Evolutionary conservation across 2,888 invertebrate species (phyloP).

Genomic region (Drosophila anomalata): DNA sequence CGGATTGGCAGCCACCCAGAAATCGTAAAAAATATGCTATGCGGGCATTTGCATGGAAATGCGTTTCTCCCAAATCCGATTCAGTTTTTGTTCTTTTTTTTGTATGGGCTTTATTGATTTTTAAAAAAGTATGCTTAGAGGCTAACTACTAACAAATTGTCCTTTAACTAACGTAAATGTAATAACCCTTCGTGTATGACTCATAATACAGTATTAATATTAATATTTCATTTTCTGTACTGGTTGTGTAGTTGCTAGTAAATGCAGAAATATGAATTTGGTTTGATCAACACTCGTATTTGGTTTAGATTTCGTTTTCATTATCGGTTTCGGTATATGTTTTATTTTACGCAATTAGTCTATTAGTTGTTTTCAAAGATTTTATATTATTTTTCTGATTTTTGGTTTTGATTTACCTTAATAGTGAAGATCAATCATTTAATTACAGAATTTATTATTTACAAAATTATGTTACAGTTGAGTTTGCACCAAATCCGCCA

Average conservation of each 20-base stretch:
- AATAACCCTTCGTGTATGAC: slow-evolving; percentile 63
- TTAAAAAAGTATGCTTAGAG: slow-evolving; percentile 76
- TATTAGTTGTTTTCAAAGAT: slow-evolving; percentile 58
- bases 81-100: slow-evolving; percentile 40
- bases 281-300: slow-evolving; percentile 35
- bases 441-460: slow-evolving; percentile 70
- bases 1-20: slow-evolving; percentile 36
- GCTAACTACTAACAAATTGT: slow-evolving; percentile 78
- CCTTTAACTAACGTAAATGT: slow-evolving; percentile 78
- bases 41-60: slow-evolving; percentile 1
- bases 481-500: slow-evolving; percentile 7
- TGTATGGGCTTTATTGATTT: slow-evolving; percentile 66
- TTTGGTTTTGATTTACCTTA: slow-evolving; percentile 6
- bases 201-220: slow-evolving; percentile 63
- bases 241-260: slow-evolving; percentile 70
- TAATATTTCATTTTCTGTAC: slow-evolving; percentile 48
- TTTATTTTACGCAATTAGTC: slow-evolving; percentile 70
- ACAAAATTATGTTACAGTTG: slow-evolving; percentile 76
- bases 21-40: neutral
- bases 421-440: slow-evolving; percentile 46
- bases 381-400: slow-evolving; percentile 5
- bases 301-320: slow-evolving; percentile 15
- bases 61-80: slow-evolving; percentile 14
- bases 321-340: slow-evolving; percentile 43
- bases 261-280: slow-evolving; percentile 79